Evolutionary conservation across 2,113 vertebrate species (phyloP).

Genomic region (Terrapene triunguis): DNA sequence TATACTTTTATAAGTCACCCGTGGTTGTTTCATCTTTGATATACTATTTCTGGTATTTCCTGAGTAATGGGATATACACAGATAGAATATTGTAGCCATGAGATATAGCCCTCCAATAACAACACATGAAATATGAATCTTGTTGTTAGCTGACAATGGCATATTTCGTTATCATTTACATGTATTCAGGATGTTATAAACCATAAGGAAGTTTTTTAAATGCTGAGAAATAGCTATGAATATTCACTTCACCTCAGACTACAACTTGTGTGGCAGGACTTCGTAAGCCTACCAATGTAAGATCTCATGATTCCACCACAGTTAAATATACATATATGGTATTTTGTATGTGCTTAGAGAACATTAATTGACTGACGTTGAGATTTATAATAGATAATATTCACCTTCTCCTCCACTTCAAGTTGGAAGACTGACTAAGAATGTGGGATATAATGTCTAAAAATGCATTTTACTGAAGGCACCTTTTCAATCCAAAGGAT

Average conservation of each 20-base stretch:
- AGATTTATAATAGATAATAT: background rate
- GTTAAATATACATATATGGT: background rate
- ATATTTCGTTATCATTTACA: background rate
- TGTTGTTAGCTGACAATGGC: background rate
- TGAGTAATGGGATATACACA: slow-evolving; percentile 39
- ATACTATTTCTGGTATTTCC: slow-evolving; percentile 25
- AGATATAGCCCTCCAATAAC: slow-evolving; percentile 48
- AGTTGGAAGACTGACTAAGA: background rate
- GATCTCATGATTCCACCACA: background rate
- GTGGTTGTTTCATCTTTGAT: slow-evolving; percentile 10
- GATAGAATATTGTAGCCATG: slow-evolving; percentile 4
- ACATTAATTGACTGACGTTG: background rate
- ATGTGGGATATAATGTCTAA: background rate
- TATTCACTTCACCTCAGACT: background rate
- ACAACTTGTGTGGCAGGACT: background rate
- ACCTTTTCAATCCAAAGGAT: background rate
- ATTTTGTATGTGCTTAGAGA: background rate
- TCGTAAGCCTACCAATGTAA: background rate
- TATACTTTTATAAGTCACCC: background rate
- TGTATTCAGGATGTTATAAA: background rate
- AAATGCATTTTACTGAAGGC: background rate
- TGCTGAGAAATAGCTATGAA: background rate
- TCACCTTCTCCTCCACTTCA: background rate
- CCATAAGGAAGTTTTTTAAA: background rate
- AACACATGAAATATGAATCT: slow-evolving; percentile 32